These are phyloP conservation scores for Macrosteles quadrilineatus DNA, from an alignment of 1,140 invertebrate species.

Conservation along the genomic window DNA sequence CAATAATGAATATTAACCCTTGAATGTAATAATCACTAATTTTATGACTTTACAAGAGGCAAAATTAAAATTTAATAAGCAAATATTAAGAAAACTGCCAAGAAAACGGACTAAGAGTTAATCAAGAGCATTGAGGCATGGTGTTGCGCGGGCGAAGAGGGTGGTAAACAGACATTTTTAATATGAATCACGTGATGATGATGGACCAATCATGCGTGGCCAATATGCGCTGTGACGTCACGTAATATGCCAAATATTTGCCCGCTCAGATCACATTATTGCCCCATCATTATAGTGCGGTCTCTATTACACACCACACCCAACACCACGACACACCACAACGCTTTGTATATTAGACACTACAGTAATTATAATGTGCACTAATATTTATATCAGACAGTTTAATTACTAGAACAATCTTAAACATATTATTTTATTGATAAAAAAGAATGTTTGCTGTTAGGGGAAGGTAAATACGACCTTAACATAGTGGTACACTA, in stretches of 20 bases:
- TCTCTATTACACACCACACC: background rate
- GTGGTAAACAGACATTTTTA: background rate
- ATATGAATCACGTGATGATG: constrained; percentile 12
- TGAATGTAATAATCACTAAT: background rate
- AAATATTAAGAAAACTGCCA: background rate
- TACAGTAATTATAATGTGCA: too few relatives aligned
- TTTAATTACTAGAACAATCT: too few relatives aligned
- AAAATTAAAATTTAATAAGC: constrained; percentile 12
- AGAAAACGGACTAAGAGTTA: background rate
- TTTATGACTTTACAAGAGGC: background rate
- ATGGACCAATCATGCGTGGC: constrained; percentile 14
- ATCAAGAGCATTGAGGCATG: background rate
- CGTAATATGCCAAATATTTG: constrained; percentile 24
- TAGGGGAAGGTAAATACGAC: too few relatives aligned
- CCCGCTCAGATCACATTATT: constrained; percentile 19
- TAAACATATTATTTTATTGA: too few relatives aligned
- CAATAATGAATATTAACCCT: background rate
- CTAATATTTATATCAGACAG: too few relatives aligned
- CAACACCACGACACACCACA: too few relatives aligned
- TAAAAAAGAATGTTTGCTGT: too few relatives aligned
- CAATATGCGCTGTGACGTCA: constrained; percentile 12
- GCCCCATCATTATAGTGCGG: constrained; percentile 10
- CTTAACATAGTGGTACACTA: too few relatives aligned
- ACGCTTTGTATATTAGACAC: too few relatives aligned
- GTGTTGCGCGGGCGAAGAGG: background rate